Evolutionary conservation across 2,888 invertebrate genomes (phyloP).

Genomic region (Ennomos erosarius): DNA sequence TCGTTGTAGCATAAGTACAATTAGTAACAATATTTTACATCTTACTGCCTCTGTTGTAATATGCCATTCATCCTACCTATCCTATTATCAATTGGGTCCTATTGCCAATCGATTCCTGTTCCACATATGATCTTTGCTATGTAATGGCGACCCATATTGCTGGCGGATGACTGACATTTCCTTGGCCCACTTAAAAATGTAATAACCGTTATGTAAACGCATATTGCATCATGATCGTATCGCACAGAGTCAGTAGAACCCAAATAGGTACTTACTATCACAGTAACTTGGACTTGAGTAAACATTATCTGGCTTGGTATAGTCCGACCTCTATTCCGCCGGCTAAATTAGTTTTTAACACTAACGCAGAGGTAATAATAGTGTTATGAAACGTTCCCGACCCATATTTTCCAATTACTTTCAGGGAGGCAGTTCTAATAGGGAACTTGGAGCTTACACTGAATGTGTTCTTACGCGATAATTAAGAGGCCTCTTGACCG

Average conservation of each 20-base stretch:
- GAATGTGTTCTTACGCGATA: conserved; percentile 22
- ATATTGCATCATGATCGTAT: conserved; percentile 3
- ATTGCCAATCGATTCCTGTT: too few species aligned
- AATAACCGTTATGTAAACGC: too few species aligned
- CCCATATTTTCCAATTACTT: conserved; percentile 45
- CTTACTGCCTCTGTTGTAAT: too few species aligned
- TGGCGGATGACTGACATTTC: too few species aligned
- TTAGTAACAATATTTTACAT: too few species aligned
- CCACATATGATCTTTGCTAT: too few species aligned
- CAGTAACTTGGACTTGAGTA: conserved; percentile 43
- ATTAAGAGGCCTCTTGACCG: conserved; percentile 18
- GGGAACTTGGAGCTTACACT: conserved; percentile 23
- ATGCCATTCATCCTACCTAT: too few species aligned
- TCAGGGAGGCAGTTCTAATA: conserved; percentile 28
- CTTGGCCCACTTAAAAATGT: too few species aligned
- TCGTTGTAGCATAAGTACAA: too few species aligned
- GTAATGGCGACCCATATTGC: too few species aligned
- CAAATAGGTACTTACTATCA: conserved; percentile 26
- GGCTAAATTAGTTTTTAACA: conserved; percentile 67
- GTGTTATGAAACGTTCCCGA: conserved; percentile 43
- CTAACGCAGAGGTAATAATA: conserved; percentile 55
- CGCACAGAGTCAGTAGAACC: conserved; percentile 4
- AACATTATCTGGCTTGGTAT: conserved; percentile 62
- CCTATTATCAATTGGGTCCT: too few species aligned
- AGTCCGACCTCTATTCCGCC: conserved; percentile 51